Conservation (phyloP, 2,113 vertebrate species). For the Solea solea region DNA sequence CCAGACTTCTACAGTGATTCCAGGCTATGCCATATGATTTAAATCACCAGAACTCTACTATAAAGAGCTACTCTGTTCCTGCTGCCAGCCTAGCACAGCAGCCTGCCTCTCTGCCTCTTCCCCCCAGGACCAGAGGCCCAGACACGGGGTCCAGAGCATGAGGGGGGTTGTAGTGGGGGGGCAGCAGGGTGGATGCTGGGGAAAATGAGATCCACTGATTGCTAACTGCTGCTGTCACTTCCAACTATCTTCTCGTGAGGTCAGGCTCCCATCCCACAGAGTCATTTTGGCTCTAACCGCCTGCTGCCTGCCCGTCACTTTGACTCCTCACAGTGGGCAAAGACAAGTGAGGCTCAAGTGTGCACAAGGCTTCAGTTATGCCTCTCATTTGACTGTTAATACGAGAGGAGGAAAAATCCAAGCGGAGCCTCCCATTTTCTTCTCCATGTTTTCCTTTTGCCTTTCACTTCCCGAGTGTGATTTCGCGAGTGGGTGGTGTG, state of each 20-base stretch:
- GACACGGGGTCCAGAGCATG: slow-evolving; percentile 75
- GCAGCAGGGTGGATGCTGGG: slow-evolving; percentile 28
- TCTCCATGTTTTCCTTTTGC: slow-evolving; percentile 59
- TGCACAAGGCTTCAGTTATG: slow-evolving; percentile 65
- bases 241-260: slow-evolving; percentile 76
- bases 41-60: slow-evolving; percentile 89
- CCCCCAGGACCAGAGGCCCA: slow-evolving; percentile 78
- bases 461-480: slow-evolving; percentile 68
- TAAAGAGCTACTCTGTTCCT: slow-evolving; percentile 88
- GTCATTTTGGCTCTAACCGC: slow-evolving; percentile 66
- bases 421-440: slow-evolving; percentile 43
- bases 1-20: slow-evolving; percentile 84
- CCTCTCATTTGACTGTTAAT: slow-evolving; percentile 55
- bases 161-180: slow-evolving; percentile 14
- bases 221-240: slow-evolving; percentile 76
- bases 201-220: slow-evolving; percentile 77
- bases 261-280: slow-evolving; percentile 73
- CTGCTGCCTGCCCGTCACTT: slow-evolving; percentile 63
- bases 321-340: slow-evolving; percentile 63
- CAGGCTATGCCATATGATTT: slow-evolving; percentile 89
- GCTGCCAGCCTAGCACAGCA: slow-evolving; percentile 84
- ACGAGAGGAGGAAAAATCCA: slow-evolving; percentile 23
- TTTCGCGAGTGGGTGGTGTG: slow-evolving; percentile 80
- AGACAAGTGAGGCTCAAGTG: slow-evolving; percentile 53
- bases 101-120: slow-evolving; percentile 76